Conservation (phyloP, 2,113 vertebrate species). For the Amia ocellicauda region DNA sequence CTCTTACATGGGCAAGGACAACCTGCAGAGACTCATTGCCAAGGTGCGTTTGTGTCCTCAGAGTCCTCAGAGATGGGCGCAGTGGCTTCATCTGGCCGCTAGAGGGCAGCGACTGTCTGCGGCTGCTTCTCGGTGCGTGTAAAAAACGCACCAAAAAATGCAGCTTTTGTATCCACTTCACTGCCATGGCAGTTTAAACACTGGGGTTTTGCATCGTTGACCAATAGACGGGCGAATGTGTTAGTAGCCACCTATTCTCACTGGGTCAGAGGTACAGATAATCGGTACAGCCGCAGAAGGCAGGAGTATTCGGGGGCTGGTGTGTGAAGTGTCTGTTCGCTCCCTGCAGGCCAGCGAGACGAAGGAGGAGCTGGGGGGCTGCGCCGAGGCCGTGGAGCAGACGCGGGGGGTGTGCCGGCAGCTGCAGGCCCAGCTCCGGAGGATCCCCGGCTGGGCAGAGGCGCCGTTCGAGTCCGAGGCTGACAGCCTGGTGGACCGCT, state of each 20-base stretch:
- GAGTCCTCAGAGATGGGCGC: no score
- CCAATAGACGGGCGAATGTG: no score
- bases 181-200: no score
- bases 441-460: conserved; percentile 81
- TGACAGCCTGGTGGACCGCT: conserved; percentile 83
- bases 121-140: neutral
- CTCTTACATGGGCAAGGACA: conserved; percentile 91
- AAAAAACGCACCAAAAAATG: no score
- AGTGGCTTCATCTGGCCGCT: conserved; percentile 5
- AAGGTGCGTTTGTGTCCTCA: conserved; percentile 69
- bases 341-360: conserved; percentile 72
- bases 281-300: no score
- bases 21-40: conserved; percentile 75
- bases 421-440: conserved; percentile 85
- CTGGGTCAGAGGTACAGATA: no score
- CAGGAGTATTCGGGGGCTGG: no score
- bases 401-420: conserved; percentile 81
- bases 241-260: no score
- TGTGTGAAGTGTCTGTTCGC: no score
- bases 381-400: conserved; percentile 73
- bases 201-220: no score
- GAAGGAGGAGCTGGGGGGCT: conserved; percentile 76
- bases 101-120: conserved; percentile 16
- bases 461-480: conserved; percentile 81
- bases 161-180: no score